Evolutionary conservation across 2,113 vertebrate genomes (phyloP).

Genomic region (Leptobrachium leishanense): DNA sequence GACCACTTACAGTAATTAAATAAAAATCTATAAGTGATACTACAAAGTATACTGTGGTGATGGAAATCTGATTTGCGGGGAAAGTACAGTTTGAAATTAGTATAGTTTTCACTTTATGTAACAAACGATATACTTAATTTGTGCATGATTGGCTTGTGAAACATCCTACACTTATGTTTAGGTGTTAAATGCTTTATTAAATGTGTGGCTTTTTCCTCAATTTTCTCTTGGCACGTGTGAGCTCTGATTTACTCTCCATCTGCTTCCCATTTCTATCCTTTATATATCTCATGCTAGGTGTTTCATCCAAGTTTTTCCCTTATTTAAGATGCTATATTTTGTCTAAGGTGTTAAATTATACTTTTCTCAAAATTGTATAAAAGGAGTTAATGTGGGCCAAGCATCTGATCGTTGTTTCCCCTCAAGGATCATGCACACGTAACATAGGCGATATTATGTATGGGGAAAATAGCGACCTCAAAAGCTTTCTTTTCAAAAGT

Average conservation of each 20-base stretch:
- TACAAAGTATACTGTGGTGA: no score
- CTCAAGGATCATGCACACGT: no score
- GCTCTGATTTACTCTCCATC: constrained; percentile 13
- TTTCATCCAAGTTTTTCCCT: not conserved
- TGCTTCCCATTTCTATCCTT: constrained; percentile 20
- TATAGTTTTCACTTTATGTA: constrained; percentile 30
- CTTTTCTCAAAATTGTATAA: no score
- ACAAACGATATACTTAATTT: not conserved
- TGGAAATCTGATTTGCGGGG: not conserved
- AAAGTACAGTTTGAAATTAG: constrained; percentile 7
- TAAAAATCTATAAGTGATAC: no score
- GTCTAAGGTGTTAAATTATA: no score
- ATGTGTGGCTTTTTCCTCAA: constrained; percentile 28
- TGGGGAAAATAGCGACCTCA: no score
- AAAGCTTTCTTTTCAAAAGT: no score
- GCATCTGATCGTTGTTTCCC: no score
- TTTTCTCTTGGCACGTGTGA: constrained; percentile 24
- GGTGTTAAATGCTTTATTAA: constrained; percentile 13
- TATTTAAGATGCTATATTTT: not conserved
- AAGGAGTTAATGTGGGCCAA: no score
- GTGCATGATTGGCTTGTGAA: not conserved
- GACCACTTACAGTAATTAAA: no score
- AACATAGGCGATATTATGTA: no score
- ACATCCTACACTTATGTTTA: constrained; percentile 5
- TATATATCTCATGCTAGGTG: not conserved